Base-by-base conservation (phyloP, 2,888 invertebrate species). In the Heterodera filipjevi region DNA sequence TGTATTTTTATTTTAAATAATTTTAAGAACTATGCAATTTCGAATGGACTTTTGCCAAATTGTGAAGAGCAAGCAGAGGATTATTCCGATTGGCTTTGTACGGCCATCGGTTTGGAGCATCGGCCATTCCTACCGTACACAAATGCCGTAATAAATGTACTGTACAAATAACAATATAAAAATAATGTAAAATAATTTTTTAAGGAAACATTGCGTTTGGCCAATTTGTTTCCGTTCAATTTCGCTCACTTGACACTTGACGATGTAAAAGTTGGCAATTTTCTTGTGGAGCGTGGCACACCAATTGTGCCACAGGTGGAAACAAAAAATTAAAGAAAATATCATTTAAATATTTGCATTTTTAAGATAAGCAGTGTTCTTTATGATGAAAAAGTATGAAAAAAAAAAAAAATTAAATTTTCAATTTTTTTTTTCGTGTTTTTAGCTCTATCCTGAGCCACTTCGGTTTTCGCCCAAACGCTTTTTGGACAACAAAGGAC, bases 401-500 rank as follows among this genome's bases (percentile, higher is more conserved):
- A 75, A 10, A 16, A 71, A 71, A 32, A 6, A 6, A 10, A 49
- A 66, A n/a, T 32, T 32, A 66, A 66, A 30, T 71, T 39, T 27
- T 12, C 12, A 14, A 32, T 16, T 19, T 3, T 27, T 10, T 19
- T 27, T 27, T 49, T n/a, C n/a, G n/a, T n/a, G n/a, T n/a, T 3
- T 46, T 39, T 16, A 78, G 78, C 46, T 77, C 46, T 78, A 66
- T 66, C 76, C 70, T 22, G 70, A 78, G n/a, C 78, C 78, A 2
- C n/a, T 33, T 27, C 16, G 12, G 12, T 78, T 78, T 78, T 82
- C 83, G 16, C 86, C 86, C 22, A 83, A 85, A 10, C 76, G 86
- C 39, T 86, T 86, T 77, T 16, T 86, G n/a, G 80, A 82, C 49
- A 80, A 80, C 33, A 77, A 82, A 68, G 85, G 85, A 10, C 81